These are phyloP conservation scores for Neopelma chrysocephalum DNA, from an alignment of 2,797 vertebrate species.

Conservation along the genomic window DNA sequence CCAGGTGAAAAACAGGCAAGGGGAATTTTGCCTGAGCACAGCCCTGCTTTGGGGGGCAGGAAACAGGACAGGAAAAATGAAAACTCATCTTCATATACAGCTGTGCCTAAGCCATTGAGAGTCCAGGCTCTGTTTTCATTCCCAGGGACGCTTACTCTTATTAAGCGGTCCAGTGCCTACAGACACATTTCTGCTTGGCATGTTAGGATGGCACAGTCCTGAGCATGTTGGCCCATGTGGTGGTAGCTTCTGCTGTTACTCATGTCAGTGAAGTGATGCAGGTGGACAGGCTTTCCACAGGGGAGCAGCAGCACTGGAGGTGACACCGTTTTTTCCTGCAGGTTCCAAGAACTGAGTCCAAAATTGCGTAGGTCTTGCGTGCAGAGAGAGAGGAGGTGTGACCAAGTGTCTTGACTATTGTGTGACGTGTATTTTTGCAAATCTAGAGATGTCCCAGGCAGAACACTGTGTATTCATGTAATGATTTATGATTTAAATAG, in stretches of 20 bases:
- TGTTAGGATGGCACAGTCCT: neutral
- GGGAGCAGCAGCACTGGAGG: neutral
- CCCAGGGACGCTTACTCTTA: neutral
- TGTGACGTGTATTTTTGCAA: neutral
- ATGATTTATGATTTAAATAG: neutral
- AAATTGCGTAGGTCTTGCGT: accelerated
- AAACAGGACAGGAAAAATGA: neutral
- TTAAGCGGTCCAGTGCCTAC: neutral
- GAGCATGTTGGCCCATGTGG: neutral
- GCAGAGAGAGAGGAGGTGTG: neutral
- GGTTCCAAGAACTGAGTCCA: neutral
- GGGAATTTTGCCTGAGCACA: neutral
- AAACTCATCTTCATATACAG: accelerated
- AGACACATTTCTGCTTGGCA: accelerated
- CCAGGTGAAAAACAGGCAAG: neutral
- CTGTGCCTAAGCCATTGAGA: neutral
- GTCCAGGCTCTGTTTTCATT: neutral
- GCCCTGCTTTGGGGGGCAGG: accelerated
- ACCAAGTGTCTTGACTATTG: neutral
- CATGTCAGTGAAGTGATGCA: neutral
- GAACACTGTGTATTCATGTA: neutral
- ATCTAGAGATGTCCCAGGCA: neutral
- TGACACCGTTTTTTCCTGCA: neutral
- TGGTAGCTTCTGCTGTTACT: neutral
- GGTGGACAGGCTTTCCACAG: neutral